Conservation (phyloP, 2,888 invertebrate genomes). For the Agrotis clavis region DNA sequence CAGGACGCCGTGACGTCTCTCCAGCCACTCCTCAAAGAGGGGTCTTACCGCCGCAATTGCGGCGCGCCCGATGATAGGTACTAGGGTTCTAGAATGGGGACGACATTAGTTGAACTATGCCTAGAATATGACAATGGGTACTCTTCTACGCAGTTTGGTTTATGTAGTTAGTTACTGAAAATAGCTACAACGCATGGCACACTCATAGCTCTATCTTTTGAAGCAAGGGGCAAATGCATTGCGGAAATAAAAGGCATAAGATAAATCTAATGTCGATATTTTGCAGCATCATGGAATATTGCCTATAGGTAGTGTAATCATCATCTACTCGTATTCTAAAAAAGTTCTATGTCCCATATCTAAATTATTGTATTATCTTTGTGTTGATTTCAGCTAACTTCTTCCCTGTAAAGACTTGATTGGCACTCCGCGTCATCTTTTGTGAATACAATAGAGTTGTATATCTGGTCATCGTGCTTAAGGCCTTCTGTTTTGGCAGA, state of each 20-base stretch:
- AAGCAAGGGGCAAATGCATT: neutral
- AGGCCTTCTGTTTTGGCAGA: neutral
- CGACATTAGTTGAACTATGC: neutral
- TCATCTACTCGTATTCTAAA: no score
- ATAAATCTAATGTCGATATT: no score
- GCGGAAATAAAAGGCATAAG: neutral
- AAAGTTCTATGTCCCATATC: no score
- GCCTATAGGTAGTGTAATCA: no score
- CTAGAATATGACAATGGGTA: conserved; percentile 1
- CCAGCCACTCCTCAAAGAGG: no score
- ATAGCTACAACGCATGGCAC: neutral
- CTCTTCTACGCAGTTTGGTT: neutral
- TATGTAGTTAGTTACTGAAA: neutral
- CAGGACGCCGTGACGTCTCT: no score
- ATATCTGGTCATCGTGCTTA: neutral
- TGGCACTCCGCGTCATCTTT: neutral
- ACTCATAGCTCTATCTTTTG: neutral
- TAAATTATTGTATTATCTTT: no score
- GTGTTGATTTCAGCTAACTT: neutral
- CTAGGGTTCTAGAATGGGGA: neutral
- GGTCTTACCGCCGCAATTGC: no score
- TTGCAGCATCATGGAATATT: no score
- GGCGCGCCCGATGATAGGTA: no score
- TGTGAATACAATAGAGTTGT: neutral
- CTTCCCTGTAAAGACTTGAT: neutral